Evolutionary conservation across 2,797 vertebrate species (phyloP), one percentile per base, ranked within the genome.

Genomic region (Australoheros facetus): DNA sequence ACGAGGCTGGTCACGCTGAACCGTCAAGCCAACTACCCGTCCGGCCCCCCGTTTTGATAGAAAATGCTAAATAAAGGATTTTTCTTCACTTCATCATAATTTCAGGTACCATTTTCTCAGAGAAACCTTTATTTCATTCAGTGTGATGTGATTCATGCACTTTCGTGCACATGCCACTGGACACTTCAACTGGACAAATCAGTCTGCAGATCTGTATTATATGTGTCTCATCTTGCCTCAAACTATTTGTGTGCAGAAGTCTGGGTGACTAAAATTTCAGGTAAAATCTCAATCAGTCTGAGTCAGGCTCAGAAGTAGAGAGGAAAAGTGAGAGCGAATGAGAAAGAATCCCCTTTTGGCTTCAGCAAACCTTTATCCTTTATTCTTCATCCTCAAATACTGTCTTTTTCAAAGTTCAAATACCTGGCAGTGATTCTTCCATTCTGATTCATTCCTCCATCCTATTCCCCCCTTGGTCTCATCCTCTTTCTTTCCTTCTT

Each of bases 331-430:
- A 45, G 79, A 58, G 56, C 76, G 37, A 72, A 55, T 83, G 59
- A 82, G 81, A 81, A 66, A 56, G 74, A 83, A 87, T 80, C 78
- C 91, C 92, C 66, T 37, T 81, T 37, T 8, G 87, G 92, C 92
- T 85, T 82, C 64, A 80, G 71, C 86, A 89, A 88, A 93, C 91
- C 88, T 92, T 91, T 91, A 88, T 91, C 82, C 83, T 87, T 85
- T 79, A 79, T 80, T 71, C 79, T 85, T 88, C 82, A 88, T 87
- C 87, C 81, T 93, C 85, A 88, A 89, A 93, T 83, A 82, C 81
- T 85, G 76, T 83, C 72, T 82, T 80, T 87, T 87, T 83, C 73
- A 92, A 92, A 92, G 90, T 94, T 93, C 90, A 93, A 92, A 91
- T 86, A 90, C 81, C 88, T 91, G 89, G 84, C 88, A 91, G 88